Base-by-base conservation (phyloP, 2,113 vertebrate genomes). In the Pseudorasbora parva region DNA sequence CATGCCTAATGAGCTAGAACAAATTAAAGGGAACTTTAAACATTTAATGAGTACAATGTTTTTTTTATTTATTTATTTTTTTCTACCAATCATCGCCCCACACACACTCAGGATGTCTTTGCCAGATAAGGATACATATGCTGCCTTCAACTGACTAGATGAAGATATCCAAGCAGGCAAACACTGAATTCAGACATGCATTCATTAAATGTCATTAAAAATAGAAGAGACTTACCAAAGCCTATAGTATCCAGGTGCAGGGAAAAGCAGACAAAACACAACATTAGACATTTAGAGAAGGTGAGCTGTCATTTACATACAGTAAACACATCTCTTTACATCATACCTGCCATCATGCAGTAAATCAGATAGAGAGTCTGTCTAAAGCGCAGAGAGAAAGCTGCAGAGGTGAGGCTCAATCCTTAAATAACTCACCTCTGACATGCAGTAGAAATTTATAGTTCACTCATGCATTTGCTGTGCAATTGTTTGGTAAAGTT, bases 331-430 rank as follows among this genome's bases (percentile, higher is more conserved):
- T 90, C 87, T 92, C 89, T 64, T 83, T 83, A 93, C 21, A 86
- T 89, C 90, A 87, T 84, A 86, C 91, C 85, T 87, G 88, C 88
- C 91, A 90, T 91, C 94, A 95, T 95, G 94, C 94, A 93, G 89
- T 49, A 60, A 49, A 49, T 78, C 73, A 64, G 41, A 84, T 71
- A 6, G n/a, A 75, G 41, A 51, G 12, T 77, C 47, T 71, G 43
- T 71, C 68, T 64, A 69, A 51, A 59, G 43, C 86, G 79, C 80
- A 72, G 82, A 87, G 78, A 57, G 66, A 60, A 69, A 45, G 54
- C 62, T 81, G 59, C 49, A 83, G 73, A 81, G 45, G 64, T 75
- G 62, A 66, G 45, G 25, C 64, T n/a, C 73, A 90, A 88, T 90
- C 64, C 90, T 86, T 89, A 89, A 62, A 33, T 49, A 30, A 51